Evolutionary conservation across 1,140 invertebrate genomes (phyloP), one percentile per base, ranked within the genome.

Genomic region (Penaeus indicus): DNA sequence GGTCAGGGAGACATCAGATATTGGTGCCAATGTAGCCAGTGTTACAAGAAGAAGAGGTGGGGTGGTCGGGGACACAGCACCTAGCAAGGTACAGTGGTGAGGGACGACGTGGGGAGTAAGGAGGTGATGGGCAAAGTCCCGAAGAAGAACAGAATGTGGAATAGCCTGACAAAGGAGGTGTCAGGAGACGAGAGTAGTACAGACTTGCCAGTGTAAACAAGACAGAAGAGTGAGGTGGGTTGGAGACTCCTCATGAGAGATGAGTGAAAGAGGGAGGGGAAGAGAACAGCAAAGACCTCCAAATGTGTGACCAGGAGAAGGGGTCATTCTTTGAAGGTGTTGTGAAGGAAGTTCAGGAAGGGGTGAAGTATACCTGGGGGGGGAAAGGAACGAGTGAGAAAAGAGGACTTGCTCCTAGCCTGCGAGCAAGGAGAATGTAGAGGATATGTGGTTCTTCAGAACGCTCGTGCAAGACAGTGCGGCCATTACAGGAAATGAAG

Each of bases 41-140:
- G 19, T 3, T 21, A 27, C n/a, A n/a, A 61, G 38, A 10, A 19
- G 80, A 61, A 18, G 62, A 63, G 80, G 25, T 61, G 80, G 60
- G 60, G 42, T 13, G 27, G 60, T 27, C n/a, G 69, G 25, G 69
- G 25, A 18, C 69, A 75, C 38, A 38, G 19, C 75, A n/a, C 22
- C 42, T 22, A 0, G 75, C 42, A 42, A 78, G 19, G 27, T 3
- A n/a, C n/a, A n/a, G 42, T 22, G 75, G 22, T 78, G 75, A 42
- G 75, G 75, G 63, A 60, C 38, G 22, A 38, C 38, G 80, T 32
- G 38, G 63, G 64, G 27, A n/a, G 82, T 18, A 32, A 38, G 82
- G 67, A 42, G 69, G 62, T 67, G 85, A 19, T 42, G 25, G 38
- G 38, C n/a, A n/a, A 81, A 67, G 82, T 72, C 42, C 7, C 77